Base-by-base conservation (phyloP, 2,797 vertebrate species). In the Hyperoplus lanceolatus region DNA sequence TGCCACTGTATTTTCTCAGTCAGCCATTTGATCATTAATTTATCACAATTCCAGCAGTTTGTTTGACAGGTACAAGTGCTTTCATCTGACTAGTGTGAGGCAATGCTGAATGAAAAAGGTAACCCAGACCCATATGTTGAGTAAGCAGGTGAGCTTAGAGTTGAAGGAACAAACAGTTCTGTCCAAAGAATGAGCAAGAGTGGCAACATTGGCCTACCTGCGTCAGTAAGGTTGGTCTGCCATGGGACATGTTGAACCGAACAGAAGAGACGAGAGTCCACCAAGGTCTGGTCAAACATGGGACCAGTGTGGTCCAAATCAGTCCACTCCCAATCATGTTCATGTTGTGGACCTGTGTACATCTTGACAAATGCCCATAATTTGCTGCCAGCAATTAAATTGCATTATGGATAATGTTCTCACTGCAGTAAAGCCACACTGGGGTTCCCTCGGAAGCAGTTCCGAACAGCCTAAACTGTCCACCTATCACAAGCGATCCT, bases 11-110 rank as follows among this genome's bases (percentile, higher is more conserved):
- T 95, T 91, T 91, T 94, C 94, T 92, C 94, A 92, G 94, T 92
- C 90, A 94, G 93, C 92, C 92, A 96, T 97, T 97, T 98, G 97
- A 98, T 97, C 97, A 97, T 98, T 97, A 97, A 97, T 98, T 98
- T 97, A 97, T 97, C 96, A 96, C 96, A 96, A 95, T 96, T 97
- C 96, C 96, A 96, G 95, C 96, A 96, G 96, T 97, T 97, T 97
- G 96, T 97, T 96, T 97, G 97, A 98, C 96, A 97, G 97, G 96
- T 97, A 95, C 94, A 95, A 91, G 93, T 85, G 92, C 96, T 97
- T 97, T 97, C 94, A 97, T 97, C 96, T 97, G 94, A 96, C 94
- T 93, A 94, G 95, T 90, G 91, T 92, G 82, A 92, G 94, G 95
- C 95, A 92, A 92, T 94, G 93, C 91, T 84, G 88, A 92, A 93